These are phyloP conservation scores for Chlamydotis undulata DNA, from an alignment of 2,113 vertebrate species.

Conservation along the genomic window DNA sequence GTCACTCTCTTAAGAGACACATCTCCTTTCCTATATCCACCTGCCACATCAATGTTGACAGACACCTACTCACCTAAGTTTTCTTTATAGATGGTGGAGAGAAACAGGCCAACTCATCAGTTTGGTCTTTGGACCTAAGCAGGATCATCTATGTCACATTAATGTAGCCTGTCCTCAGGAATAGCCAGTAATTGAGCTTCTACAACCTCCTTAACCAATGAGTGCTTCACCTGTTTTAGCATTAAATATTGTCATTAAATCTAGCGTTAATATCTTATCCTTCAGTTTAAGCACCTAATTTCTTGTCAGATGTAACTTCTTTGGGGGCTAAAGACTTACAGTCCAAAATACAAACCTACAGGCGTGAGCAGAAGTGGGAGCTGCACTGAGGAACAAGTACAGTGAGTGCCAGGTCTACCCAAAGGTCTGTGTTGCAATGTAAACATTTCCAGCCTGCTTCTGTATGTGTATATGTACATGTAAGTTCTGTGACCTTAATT, in stretches of 20 bases:
- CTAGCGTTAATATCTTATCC: background rate
- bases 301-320: background rate
- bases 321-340: background rate
- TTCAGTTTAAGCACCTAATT: background rate
- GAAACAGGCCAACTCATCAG: background rate
- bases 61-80: background rate
- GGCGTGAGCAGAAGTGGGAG: background rate
- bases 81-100: background rate
- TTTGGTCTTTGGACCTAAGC: background rate
- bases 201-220: background rate
- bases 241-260: background rate
- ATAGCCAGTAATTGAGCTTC: background rate
- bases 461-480: too few species aligned
- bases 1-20: background rate
- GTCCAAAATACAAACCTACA: background rate
- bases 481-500: background rate
- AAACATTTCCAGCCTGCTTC: background rate
- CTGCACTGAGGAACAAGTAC: fast-evolving
- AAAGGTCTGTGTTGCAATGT: background rate
- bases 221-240: background rate
- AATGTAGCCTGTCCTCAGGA: background rate
- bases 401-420: background rate
- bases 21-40: background rate
- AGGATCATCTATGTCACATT: background rate
- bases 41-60: background rate